Evolutionary conservation across 2,797 vertebrate genomes (phyloP), one percentile per base, ranked within the genome.

Genomic region (Pteropus rufus): DNA sequence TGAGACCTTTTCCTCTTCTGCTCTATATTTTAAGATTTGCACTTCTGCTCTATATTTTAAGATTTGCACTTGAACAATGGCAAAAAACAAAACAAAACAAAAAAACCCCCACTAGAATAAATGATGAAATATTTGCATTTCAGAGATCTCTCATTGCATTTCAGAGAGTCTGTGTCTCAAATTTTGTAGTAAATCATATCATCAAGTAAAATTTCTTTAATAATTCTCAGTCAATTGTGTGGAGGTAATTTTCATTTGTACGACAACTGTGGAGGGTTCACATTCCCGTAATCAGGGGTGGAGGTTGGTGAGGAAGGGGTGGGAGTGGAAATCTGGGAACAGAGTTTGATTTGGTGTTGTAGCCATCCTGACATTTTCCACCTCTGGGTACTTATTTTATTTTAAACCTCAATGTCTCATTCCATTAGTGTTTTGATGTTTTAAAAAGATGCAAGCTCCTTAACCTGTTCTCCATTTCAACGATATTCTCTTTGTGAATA

Each of bases 351-450:
- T 96, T 95, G 93, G 72, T 95, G 75, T 14, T 85, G 85, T 65
- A 77, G 31, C 64, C 36, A 91, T 96, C 87, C 58, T 97, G 96
- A 97, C 91, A 96, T 93, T 92, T 83, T 94, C 86, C 58, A 96
- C 95, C 96, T 91, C 64, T 76, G 75, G 93, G 70, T 88, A 67
- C 94, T 97, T 95, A 95, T 58, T 97, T 95, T 93, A 97, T 97
- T 97, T 96, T 97, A 96, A 97, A 97, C 85, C 84, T 97, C 94
- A 84, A 41, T 97, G 86, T 84, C 80, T 97, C 96, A 97, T 97
- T 97, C 96, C 96, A 97, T 98, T 97, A 97, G 87, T 96, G 91
- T 97, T 98, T 97, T 97, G 93, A 94, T 97, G 97, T 98, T 97
- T 97, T 77, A 15, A 70, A 97, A 97, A 96, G 93, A 93, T 96